Percentiles rank a stretch among this genome's conserved stretches.
Conservation (phyloP, 2,113 vertebrate species). For the Otus sunia region DNA sequence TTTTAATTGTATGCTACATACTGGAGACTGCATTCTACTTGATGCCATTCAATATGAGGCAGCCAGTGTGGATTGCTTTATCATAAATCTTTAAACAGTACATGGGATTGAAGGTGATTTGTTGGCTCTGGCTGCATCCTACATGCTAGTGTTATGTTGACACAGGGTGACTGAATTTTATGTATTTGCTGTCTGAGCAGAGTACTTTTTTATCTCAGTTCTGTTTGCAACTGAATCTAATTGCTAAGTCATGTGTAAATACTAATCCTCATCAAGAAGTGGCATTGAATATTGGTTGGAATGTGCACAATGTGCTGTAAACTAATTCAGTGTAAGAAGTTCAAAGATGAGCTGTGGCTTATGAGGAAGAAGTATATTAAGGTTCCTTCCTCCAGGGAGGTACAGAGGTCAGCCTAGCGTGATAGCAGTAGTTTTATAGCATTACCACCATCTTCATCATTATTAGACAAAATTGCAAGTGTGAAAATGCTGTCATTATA, state of each 20-base stretch:
- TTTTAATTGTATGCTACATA: not conserved
- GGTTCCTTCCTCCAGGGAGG: not conserved
- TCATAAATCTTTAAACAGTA: not conserved
- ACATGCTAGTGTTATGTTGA: not conserved
- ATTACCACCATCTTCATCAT: not conserved
- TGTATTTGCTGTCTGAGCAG: not conserved
- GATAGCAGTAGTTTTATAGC: not conserved
- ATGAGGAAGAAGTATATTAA: not conserved
- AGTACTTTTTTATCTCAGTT: not conserved
- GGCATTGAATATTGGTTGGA: not conserved
- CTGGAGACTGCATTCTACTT: not conserved
- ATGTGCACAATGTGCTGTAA: slow-evolving; percentile 14
- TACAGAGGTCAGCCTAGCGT: not conserved
- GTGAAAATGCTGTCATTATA: not conserved
- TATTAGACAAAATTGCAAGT: not conserved
- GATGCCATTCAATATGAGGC: not conserved
- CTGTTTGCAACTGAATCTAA: slow-evolving; percentile 16
- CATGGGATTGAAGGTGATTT: not conserved
- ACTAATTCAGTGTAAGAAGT: slow-evolving; percentile 16
- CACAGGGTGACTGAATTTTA: not conserved
- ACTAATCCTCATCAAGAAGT: slow-evolving; percentile 40
- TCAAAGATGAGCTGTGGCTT: slow-evolving; percentile 33
- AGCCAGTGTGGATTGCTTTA: not conserved
- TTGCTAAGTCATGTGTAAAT: slow-evolving; percentile 53
- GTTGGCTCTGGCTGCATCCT: not conserved